Evolutionary conservation across 1,140 invertebrate species (phyloP).

Genomic region (Antheraea mylitta): DNA sequence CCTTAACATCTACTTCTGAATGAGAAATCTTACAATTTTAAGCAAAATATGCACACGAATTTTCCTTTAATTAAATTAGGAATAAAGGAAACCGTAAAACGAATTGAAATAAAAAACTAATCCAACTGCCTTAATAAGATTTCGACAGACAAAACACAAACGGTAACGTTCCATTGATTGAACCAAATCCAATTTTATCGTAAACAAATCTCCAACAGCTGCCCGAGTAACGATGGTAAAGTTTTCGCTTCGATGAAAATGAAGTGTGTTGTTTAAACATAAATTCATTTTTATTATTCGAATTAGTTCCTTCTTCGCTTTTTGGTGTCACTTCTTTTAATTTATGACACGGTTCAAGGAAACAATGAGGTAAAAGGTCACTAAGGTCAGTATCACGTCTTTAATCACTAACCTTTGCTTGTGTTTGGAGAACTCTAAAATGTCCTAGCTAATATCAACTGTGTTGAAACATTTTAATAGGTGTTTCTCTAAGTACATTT

Average conservation of each 20-base stretch:
- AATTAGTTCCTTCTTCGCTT: neutral
- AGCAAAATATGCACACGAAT: neutral
- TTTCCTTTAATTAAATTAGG: neutral
- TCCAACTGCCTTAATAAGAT: conserved; percentile 5
- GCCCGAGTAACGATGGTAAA: neutral
- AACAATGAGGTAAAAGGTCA: too few species aligned
- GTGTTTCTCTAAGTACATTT: too few species aligned
- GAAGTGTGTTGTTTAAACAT: neutral
- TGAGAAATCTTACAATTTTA: too few species aligned
- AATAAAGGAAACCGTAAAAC: neutral
- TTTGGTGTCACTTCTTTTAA: too few species aligned
- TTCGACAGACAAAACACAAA: neutral
- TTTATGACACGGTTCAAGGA: too few species aligned
- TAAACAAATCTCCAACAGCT: conserved; percentile 8
- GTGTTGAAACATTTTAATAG: too few species aligned
- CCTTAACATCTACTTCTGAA: too few species aligned
- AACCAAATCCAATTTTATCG: conserved; percentile 9
- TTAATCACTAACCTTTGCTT: too few species aligned
- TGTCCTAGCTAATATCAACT: too few species aligned
- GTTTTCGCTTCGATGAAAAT: neutral
- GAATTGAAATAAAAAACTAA: conserved; percentile 5
- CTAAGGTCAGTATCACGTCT: too few species aligned
- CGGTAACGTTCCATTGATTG: conserved; percentile 5
- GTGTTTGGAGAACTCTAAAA: too few species aligned
- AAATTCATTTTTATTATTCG: neutral